Evolutionary conservation across 53 echinoderm and acorn worm species (phyloP).

Genomic region (Mesocentrotus franciscanus): DNA sequence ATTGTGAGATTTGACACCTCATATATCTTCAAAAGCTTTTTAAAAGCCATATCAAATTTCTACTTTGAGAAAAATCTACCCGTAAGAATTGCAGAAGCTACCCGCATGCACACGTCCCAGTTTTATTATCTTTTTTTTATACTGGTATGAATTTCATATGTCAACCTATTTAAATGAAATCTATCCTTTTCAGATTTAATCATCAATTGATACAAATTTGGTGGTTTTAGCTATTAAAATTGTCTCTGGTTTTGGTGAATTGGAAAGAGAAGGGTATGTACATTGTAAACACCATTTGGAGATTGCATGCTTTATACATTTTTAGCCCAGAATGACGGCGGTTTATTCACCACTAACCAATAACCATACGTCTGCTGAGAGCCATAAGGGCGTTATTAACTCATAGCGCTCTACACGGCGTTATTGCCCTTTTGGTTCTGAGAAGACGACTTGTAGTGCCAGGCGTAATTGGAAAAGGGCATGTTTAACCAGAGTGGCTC

Average conservation of each 20-base stretch:
- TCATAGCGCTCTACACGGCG: too few species aligned
- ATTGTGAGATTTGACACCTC: too few species aligned
- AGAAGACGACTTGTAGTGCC: background rate
- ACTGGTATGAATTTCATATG: background rate
- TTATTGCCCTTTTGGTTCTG: background rate
- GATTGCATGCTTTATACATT: conserved; percentile 34
- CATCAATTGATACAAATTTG: conserved; percentile 10
- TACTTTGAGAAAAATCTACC: background rate
- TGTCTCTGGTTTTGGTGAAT: conserved; percentile 22
- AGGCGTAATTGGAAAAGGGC: conserved; percentile 30
- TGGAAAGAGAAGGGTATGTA: background rate
- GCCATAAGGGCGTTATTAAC: too few species aligned
- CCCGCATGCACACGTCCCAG: background rate
- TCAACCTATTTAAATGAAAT: background rate
- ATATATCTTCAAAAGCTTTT: too few species aligned
- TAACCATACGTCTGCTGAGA: too few species aligned
- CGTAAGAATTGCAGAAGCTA: background rate
- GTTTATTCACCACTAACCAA: background rate
- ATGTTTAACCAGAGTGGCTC: conserved; percentile 19
- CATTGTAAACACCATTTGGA: background rate
- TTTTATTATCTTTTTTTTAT: background rate
- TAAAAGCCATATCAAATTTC: too few species aligned
- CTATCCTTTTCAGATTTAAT: conserved; percentile 34
- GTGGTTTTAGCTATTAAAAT: background rate
- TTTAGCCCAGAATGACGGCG: background rate